Evolutionary conservation across 92 coral and sea anemone genomes (phyloP).

Genomic region (Epizoanthus ramosus): DNA sequence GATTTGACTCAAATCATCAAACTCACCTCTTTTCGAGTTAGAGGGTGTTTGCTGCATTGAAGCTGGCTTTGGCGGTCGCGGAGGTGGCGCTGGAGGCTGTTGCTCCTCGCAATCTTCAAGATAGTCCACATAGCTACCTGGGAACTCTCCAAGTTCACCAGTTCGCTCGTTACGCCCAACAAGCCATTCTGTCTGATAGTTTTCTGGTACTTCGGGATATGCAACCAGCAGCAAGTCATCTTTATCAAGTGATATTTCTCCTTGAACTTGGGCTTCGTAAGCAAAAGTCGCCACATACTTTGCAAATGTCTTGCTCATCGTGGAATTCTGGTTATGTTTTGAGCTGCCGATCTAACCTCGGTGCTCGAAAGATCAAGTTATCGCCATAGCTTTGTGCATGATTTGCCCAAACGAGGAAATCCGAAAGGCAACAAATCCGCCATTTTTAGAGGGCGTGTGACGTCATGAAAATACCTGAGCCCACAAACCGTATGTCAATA

Average conservation of each 20-base stretch:
- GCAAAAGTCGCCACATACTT: constrained; percentile 69
- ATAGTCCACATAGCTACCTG: constrained; percentile 89
- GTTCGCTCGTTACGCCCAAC: constrained; percentile 83
- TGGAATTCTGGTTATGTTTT: background rate
- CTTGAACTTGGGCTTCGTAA: constrained; percentile 71
- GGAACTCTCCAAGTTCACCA: constrained; percentile 81
- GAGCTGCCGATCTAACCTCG: constrained; percentile 5
- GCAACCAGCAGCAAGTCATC: constrained; percentile 86
- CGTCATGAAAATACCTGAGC: constrained; percentile 31
- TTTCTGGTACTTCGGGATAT: constrained; percentile 62
- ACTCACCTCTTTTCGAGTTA: constrained; percentile 1
- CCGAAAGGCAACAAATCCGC: constrained; percentile 34
- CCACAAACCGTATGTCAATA: constrained; percentile 3
- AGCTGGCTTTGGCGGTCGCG: constrained; percentile 62
- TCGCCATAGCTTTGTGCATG: constrained; percentile 20
- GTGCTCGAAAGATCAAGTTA: constrained; percentile 9
- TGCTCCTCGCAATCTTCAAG: constrained; percentile 72
- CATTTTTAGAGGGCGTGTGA: constrained; percentile 42
- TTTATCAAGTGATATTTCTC: constrained; percentile 75
- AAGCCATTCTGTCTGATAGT: constrained; percentile 68
- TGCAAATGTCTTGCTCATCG: constrained; percentile 89
- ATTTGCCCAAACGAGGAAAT: constrained; percentile 33
- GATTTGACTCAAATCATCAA: no score
- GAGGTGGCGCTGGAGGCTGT: constrained; percentile 72
- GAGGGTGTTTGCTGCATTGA: constrained; percentile 3